Evolutionary conservation across 2,113 vertebrate genomes (phyloP).

Genomic region (Gasterosteus aculeatus): DNA sequence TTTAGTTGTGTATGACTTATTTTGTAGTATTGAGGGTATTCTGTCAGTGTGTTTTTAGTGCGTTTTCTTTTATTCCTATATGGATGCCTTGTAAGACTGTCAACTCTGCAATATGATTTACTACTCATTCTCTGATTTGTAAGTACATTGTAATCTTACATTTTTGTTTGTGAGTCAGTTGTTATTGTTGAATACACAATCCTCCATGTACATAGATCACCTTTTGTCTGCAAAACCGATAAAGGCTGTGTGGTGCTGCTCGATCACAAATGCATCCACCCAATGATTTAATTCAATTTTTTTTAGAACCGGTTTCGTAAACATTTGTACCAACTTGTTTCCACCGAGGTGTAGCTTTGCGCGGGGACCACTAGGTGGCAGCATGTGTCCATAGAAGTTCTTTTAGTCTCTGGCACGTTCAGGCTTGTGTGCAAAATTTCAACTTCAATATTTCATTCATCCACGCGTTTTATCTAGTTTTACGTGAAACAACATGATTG

Average conservation of each 20-base stretch:
- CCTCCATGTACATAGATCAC: slow-evolving; percentile 23
- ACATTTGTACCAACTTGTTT: too few relatives aligned
- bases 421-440: too few relatives aligned
- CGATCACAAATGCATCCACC: neutral
- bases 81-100: neutral
- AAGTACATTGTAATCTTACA: neutral
- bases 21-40: neutral
- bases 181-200: neutral
- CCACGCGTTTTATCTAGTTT: neutral
- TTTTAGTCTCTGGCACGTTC: neutral
- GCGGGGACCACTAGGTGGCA: slow-evolving; percentile 57
- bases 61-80: neutral
- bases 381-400: slow-evolving; percentile 32
- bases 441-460: neutral
- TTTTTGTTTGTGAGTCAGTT: neutral
- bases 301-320: too few relatives aligned
- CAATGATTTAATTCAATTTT: neutral
- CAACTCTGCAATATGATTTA: neutral
- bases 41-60: neutral
- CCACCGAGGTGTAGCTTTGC: slow-evolving; percentile 5
- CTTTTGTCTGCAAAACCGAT: slow-evolving; percentile 10
- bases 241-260: slow-evolving; percentile 18
- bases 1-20: neutral
- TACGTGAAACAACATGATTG: neutral
- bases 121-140: slow-evolving; percentile 18